Evolutionary conservation across 2,888 invertebrate genomes (phyloP).

Genomic region (Drosophila prostipennis): DNA sequence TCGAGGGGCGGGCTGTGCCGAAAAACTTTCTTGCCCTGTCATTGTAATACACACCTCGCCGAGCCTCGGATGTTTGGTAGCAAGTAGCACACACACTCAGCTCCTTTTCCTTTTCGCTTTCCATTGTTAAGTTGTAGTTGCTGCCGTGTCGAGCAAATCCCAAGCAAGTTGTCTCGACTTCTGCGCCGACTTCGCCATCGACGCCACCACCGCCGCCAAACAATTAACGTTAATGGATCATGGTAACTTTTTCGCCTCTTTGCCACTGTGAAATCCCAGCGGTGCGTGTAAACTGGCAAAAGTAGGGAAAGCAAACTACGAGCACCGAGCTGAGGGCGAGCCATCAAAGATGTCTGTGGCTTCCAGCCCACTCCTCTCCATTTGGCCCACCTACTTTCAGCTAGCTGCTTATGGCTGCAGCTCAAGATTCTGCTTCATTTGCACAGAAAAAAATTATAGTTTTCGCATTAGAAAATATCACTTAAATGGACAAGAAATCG

Average conservation of each 20-base stretch:
- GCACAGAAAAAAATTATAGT: conserved; percentile 12
- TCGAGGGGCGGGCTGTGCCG: conserved; percentile 23
- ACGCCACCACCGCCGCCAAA: conserved; percentile 67
- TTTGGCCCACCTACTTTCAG: conserved; percentile 12
- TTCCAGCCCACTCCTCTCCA: conserved; percentile 15
- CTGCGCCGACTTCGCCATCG: conserved; percentile 18
- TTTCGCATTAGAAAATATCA: too few relatives aligned
- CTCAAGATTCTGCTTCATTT: conserved; percentile 21
- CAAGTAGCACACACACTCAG: conserved; percentile 1
- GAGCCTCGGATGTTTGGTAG: conserved; percentile 37
- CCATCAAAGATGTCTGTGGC: conserved; percentile 39
- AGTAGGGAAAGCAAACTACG: conserved; percentile 72
- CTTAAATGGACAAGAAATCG: too few relatives aligned
- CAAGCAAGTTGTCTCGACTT: conserved; percentile 66
- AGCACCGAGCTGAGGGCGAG: conserved; percentile 24
- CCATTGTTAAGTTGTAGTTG: conserved; percentile 46
- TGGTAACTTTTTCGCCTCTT: conserved; percentile 80
- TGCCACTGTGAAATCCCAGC: conserved; percentile 78
- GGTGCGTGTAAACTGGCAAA: conserved; percentile 81
- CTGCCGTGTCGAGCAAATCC: conserved; percentile 73
- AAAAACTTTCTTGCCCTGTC: conserved; percentile 74
- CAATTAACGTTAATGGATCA: conserved; percentile 81
- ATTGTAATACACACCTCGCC: conserved; percentile 77
- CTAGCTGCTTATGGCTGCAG: conserved; percentile 40
- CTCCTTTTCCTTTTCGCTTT: conserved; percentile 5